A percentile compares a stretch with the other conserved stretches of the same genome.
These are phyloP conservation scores for Solen grandis DNA, from an alignment of 1,140 invertebrate genomes.

Conservation along the genomic window DNA sequence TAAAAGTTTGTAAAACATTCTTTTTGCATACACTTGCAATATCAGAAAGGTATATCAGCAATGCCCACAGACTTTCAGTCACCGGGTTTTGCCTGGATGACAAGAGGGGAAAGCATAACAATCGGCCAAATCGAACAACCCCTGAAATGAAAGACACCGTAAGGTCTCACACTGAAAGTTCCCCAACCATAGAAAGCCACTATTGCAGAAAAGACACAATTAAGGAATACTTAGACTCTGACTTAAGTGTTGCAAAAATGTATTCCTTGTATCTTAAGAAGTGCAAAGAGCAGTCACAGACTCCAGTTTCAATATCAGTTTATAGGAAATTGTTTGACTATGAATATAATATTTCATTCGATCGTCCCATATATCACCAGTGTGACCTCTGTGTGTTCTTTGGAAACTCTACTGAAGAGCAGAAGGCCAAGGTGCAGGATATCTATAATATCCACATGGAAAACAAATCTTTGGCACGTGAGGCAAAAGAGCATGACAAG, in stretches of 20 bases:
- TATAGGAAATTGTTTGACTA: conserved; percentile 21
- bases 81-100: background rate
- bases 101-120: conserved; percentile 1
- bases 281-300: background rate
- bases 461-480: conserved; percentile 24
- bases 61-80: background rate
- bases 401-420: background rate
- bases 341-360: conserved; percentile 18
- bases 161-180: conserved; percentile 14
- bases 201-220: conserved; percentile 28
- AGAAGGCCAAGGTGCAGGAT: background rate
- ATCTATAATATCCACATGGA: conserved; percentile 17
- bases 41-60: background rate
- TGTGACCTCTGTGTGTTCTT: conserved; percentile 13
- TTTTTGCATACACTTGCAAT: conserved; percentile 16
- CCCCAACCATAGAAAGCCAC: conserved; percentile 4
- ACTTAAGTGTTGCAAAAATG: background rate
- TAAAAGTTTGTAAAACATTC: conserved; percentile 20
- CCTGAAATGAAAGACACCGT: too few species aligned
- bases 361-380: conserved; percentile 20
- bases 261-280: background rate
- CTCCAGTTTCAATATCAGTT: background rate
- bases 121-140: background rate
- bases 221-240: conserved; percentile 19
- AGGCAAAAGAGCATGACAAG: conserved; percentile 27